Evolutionary conservation across 2,797 vertebrate genomes (phyloP), one percentile per base, ranked within the genome.

Genomic region (Tinamus major): DNA sequence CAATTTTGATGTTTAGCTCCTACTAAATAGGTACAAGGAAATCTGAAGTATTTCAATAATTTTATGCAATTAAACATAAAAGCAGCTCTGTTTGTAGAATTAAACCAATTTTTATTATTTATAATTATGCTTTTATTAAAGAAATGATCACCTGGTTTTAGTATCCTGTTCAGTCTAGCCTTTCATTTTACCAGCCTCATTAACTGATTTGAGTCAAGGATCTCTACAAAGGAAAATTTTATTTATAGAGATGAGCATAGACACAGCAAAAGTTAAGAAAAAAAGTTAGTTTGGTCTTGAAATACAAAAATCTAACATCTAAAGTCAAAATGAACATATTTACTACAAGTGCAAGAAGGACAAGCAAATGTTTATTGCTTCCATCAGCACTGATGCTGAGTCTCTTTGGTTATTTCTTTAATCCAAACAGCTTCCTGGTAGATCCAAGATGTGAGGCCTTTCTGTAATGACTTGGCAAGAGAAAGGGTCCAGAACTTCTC

Each of bases 401-500:
- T 51, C 27, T 13, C 27, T 39, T 49, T n/a, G 10, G 49, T 68
- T 89, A 55, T 81, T 81, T 48, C 77, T 94, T 93, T 95, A 96
- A 93, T 91, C 70, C 82, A n/a, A 84, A 86, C 91, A 93, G 59
- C 48, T 92, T 95, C 76, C 87, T 91, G 78, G 87, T 94, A 90
- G 78, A 92, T 82, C 53, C 35, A 92, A 94, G 69, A 92, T 79
- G 85, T 79, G 80, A 95, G 84, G 78, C 79, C 91, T 94, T 96
- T 91, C 78, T 75, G 15, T 63, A 78, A 89, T 56, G 69, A 87
- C 56, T 94, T 89, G 86, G 86, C 85, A 95, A 92, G 51, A 90
- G 79, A 94, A 96, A 90, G 69, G 68, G 70, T 87, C 85, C 92
- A 92, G 89, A 95, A 87, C 65, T 93, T 97, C 91, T 96, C 90